Evolutionary conservation across 2,113 vertebrate genomes (phyloP), one percentile per base, ranked within the genome.

Genomic region (Phyllostomus hastatus): DNA sequence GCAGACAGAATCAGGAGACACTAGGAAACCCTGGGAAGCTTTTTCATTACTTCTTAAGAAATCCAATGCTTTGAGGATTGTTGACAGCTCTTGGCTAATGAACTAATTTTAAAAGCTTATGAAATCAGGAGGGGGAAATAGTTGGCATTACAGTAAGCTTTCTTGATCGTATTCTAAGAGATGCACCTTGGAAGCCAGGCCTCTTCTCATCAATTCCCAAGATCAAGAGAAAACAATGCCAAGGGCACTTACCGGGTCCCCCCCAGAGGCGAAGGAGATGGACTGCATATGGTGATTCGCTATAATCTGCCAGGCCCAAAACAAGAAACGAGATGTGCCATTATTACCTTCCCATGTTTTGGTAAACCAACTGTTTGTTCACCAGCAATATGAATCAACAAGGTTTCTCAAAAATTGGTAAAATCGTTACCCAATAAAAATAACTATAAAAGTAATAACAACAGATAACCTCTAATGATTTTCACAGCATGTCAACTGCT

Each of bases 251-350:
- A 99, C 99, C 98, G 99, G 99, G 97, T 99, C 99, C 97, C 99
- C 99, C 82, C 99, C 99, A 24, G 99, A 99, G 17, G 99, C 99
- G 95, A 99, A 99, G 95, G 99, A 99, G 98, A 99, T 99, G 80
- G 99, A 99, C 97, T 99, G 99, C 99, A 99, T 99, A 93, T 99
- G 99, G 98, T 99, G 99, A 97, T 99, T 99, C 90, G 99, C 99
- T 98, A 99, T 99, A 97, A 99, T 99, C 99, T 99, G 98, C 97
- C 97, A 72, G 89, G 83, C 85, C 70, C 70, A 97, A 96, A 97
- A 97, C 89, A 98, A 95, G 85, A 98, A 96, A 75, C 0, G 1
- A 43, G 43, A 94, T 0, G 1, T 1, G 11, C 15, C 0, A 0
- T 97, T 92, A 97, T 4, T 10, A 7, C 48, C 50, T 16, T 41